Evolutionary conservation across 2,888 invertebrate genomes (phyloP).

Genomic region (Calephelis perditalis): DNA sequence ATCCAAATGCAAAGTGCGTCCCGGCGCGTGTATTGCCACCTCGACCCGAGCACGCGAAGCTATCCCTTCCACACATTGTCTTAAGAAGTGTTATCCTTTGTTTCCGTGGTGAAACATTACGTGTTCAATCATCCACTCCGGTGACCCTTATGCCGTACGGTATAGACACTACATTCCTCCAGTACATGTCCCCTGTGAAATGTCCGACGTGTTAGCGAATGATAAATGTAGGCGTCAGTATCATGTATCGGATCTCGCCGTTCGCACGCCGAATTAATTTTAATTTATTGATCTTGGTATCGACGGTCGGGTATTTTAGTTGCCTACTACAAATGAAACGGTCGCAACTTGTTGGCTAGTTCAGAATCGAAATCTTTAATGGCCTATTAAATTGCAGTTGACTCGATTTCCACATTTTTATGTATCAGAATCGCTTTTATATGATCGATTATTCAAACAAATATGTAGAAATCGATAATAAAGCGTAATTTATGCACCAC

Average conservation of each 20-base stretch:
- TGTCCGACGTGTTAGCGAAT: conserved; percentile 77
- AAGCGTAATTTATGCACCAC: conserved; percentile 38
- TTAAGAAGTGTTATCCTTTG: conserved; percentile 71
- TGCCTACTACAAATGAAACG: conserved; percentile 48
- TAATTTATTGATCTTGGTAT: conserved; percentile 77
- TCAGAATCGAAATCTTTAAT: conserved; percentile 3
- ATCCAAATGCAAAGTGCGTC: conserved; percentile 52
- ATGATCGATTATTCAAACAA: conserved; percentile 6
- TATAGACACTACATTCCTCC: conserved; percentile 59
- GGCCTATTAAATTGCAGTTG: conserved; percentile 3
- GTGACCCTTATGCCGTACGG: conserved; percentile 48
- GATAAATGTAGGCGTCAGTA: conserved; percentile 78
- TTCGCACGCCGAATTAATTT: conserved; percentile 79
- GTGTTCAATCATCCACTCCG: conserved; percentile 49
- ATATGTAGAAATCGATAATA: conserved; percentile 22
- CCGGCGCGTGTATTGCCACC: conserved; percentile 47
- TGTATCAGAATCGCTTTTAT: conserved; percentile 2
- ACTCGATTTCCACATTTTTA: conserved; percentile 6
- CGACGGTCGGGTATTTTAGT: conserved; percentile 70
- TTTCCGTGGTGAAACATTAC: conserved; percentile 59
- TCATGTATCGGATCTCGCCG: conserved; percentile 76
- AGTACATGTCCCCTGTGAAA: conserved; percentile 59
- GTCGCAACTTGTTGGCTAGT: conserved; percentile 8
- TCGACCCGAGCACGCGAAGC: conserved; percentile 54
- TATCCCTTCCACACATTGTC: conserved; percentile 65